Evolutionary conservation across 1,140 invertebrate species (phyloP), one percentile per base, ranked within the genome.

Genomic region (Coelopa frigida): DNA sequence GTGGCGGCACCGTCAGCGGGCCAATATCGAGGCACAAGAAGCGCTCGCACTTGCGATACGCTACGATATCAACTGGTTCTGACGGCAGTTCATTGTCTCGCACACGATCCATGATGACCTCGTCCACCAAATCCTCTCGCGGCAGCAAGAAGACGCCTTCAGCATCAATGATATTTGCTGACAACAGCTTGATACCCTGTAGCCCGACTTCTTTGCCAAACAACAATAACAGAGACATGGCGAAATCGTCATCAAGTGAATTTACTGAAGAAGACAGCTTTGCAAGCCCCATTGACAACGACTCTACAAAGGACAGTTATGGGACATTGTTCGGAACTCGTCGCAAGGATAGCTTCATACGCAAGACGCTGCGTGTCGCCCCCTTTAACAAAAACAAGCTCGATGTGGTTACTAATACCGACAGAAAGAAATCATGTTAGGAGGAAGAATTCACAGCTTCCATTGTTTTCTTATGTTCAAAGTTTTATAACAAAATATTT

Each of bases 341-440:
- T 1, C 62, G 59, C 44, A 68, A 68, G 50, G 59, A 69, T 51
- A 69, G 66, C 52, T 69, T 69, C 54, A 50, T 70, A 37, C 63
- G 57, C 37, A 70, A 65, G 52, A 70, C 61, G 18, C 59, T 70
- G 49, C 55, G 55, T 41, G 62, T 62, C 37, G 55, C 54, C 11
- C 51, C 49, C 50, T 22, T 20, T 18, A 43, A 24, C 27, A 43
- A 43, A 18, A 31, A 40, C 18, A 18, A 47, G 24, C 55, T 53
- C 53, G 53, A 64, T 50, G 47, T 48, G 52, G 51, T 58, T 48
- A 61, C 62, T 66, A 66, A 66, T n/a, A n/a, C n/a, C n/a, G n/a
- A n/a, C 31, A 33, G 17, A n/a, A n/a, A 33, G 3, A 3, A 33
- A n/a, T 33, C 31, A n/a, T n/a, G n/a, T n/a, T n/a, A n/a, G n/a